Conservation (phyloP, 2,113 vertebrate species). For the Formicarius rufipectus region DNA sequence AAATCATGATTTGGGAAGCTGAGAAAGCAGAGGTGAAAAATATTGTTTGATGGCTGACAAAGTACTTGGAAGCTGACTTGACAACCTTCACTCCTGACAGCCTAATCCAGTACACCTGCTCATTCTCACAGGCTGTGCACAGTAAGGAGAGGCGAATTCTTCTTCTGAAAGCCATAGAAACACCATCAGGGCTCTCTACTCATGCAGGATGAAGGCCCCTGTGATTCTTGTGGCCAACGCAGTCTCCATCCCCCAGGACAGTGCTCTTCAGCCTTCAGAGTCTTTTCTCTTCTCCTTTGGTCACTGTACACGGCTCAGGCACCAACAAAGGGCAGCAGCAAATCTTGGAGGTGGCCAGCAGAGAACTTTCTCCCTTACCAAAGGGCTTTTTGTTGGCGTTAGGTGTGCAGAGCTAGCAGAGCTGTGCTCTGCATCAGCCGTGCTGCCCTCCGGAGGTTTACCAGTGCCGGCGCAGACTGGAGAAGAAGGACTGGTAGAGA, state of each 20-base stretch:
- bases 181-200: not conserved
- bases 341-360: not conserved
- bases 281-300: not conserved
- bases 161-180: not conserved
- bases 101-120: accelerated
- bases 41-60: not conserved
- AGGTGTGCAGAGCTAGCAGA: not conserved
- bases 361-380: not conserved
- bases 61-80: not conserved
- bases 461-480: not conserved
- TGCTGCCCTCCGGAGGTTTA: not conserved
- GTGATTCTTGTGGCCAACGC: not conserved
- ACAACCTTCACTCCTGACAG: not conserved
- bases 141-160: not conserved
- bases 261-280: not conserved
- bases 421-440: not conserved
- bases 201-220: not conserved
- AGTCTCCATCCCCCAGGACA: not conserved
- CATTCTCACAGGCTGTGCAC: accelerated
- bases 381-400: not conserved
- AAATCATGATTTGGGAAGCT: not conserved
- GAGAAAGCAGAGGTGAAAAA: not conserved
- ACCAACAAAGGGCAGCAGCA: not conserved
- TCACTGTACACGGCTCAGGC: not conserved
- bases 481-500: not conserved